Percentiles rank a stretch among this genome's conserved stretches.
These are phyloP conservation scores for Melipona bicolor DNA, from an alignment of 2,888 invertebrate genomes.

Conservation along the genomic window DNA sequence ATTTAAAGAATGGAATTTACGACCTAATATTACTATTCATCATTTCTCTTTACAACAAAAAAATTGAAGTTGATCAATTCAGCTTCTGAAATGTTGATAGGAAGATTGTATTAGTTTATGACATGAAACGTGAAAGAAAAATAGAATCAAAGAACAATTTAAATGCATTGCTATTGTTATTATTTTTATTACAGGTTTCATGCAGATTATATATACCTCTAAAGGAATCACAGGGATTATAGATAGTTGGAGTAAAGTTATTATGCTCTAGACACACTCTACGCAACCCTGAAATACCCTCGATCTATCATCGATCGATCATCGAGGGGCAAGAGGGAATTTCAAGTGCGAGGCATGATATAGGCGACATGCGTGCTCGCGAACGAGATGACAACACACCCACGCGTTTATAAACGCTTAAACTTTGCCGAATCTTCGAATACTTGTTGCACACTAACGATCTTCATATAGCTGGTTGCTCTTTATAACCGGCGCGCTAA, in stretches of 20 bases:
- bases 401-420: neutral
- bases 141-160: too few species aligned
- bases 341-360: neutral
- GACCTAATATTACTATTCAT: too few species aligned
- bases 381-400: neutral
- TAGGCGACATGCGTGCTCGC: neutral
- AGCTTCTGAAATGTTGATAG: too few species aligned
- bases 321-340: neutral
- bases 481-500: constrained; percentile 28
- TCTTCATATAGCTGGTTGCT: constrained; percentile 48
- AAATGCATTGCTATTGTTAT: neutral
- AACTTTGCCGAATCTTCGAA: constrained; percentile 19
- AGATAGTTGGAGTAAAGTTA: neutral
- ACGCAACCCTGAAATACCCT: neutral
- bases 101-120: too few species aligned
- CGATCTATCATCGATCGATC: too few species aligned
- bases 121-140: too few species aligned
- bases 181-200: neutral
- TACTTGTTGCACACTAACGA: constrained; percentile 52
- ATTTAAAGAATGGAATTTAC: too few species aligned
- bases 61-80: too few species aligned
- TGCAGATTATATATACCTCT: neutral
- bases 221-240: neutral
- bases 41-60: too few species aligned
- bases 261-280: neutral